phyloP scores from a whole-genome alignment of 1,140 invertebrate genomes.

The Plodia interpunctella region DNA sequence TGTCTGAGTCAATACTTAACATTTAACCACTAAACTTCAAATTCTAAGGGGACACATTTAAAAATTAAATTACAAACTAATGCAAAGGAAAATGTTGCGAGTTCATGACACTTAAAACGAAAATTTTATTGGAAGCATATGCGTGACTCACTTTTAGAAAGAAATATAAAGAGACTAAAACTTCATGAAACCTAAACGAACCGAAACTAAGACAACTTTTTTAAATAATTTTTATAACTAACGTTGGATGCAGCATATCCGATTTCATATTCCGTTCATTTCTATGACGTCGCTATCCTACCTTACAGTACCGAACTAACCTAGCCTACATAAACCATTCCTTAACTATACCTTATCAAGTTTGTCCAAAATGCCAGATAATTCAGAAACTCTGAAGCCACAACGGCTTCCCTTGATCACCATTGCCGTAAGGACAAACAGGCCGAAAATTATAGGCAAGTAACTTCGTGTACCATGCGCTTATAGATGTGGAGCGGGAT shows the following conservation, averaged over 20 bases:
- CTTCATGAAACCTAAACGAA: slow-evolving; percentile 39
- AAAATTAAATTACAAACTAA: slow-evolving; percentile 67
- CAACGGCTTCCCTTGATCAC: not conserved
- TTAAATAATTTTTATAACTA: slow-evolving; percentile 15
- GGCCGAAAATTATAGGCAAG: not conserved
- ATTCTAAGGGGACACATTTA: slow-evolving; percentile 44
- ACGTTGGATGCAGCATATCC: slow-evolving; percentile 19
- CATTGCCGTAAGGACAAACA: not conserved
- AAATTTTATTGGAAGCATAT: slow-evolving; percentile 62
- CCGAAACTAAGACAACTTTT: slow-evolving; percentile 25
- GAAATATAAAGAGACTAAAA: slow-evolving; percentile 36
- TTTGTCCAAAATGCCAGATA: slow-evolving; percentile 26
- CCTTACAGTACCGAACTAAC: slow-evolving; percentile 30
- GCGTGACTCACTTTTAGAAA: slow-evolving; percentile 44
- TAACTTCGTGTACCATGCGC: not conserved
- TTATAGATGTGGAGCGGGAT: too few species aligned
- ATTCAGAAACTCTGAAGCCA: not conserved
- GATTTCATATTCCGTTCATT: slow-evolving; percentile 24
- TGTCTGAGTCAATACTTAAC: slow-evolving; percentile 32
- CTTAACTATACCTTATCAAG: slow-evolving; percentile 26
- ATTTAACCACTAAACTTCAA: slow-evolving; percentile 21
- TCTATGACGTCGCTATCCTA: slow-evolving; percentile 42
- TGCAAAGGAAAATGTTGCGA: slow-evolving; percentile 56
- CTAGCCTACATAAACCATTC: slow-evolving; percentile 34
- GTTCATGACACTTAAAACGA: slow-evolving; percentile 53